Conservation (phyloP, 2,888 invertebrate species). For the Caenorhabditis drosophilae region DNA sequence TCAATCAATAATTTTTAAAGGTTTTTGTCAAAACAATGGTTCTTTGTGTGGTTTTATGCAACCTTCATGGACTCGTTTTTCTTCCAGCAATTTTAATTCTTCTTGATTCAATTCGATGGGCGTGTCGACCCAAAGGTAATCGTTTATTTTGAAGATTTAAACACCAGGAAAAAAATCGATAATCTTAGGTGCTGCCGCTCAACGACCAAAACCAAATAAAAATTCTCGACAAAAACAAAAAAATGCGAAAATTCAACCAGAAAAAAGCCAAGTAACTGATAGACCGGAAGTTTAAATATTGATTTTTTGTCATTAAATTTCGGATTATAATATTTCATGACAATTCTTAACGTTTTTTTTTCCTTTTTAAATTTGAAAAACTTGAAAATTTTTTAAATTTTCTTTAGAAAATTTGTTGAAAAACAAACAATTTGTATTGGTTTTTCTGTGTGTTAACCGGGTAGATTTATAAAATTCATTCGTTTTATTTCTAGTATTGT, state of each 20-base stretch:
- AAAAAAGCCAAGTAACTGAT: conserved; percentile 48
- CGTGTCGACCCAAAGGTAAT: conserved; percentile 15
- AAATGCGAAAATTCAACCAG: conserved; percentile 36
- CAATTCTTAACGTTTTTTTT: no score
- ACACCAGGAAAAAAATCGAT: no score
- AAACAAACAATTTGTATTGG: no score
- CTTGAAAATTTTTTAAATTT: no score
- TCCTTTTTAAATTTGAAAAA: no score
- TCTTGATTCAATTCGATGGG: conserved; percentile 51
- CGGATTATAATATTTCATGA: no score
- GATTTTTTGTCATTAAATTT: no score
- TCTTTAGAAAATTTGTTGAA: no score
- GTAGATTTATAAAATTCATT: no score
- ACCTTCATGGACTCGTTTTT: conserved; percentile 65
- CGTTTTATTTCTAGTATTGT: no score
- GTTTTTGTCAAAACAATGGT: conserved; percentile 66
- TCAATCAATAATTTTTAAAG: conserved; percentile 17
- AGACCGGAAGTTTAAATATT: conserved; percentile 51
- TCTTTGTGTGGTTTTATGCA: conserved; percentile 64
- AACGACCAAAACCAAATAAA: conserved; percentile 30
- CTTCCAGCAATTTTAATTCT: conserved; percentile 59
- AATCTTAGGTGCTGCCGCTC: conserved; percentile 51
- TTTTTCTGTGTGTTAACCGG: no score
- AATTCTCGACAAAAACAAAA: conserved; percentile 38
- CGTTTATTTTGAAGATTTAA: no score